Percentiles rank a stretch among this genome's conserved stretches.
Evolutionary conservation across 2,888 invertebrate genomes (phyloP).

Genomic region (Xestobium rufovillosum): DNA sequence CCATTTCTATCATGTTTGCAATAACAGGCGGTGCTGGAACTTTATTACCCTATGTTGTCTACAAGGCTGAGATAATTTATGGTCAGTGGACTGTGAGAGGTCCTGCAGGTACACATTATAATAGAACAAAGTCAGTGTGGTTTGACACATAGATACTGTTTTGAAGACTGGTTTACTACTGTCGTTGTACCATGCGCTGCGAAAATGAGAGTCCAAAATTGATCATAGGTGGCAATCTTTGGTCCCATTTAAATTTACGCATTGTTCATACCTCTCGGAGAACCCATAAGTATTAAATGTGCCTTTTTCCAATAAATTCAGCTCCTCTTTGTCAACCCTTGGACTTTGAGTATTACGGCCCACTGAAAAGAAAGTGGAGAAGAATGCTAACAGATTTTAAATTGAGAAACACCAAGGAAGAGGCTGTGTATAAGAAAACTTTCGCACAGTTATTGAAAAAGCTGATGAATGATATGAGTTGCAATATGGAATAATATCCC

Average conservation of each 20-base stretch:
- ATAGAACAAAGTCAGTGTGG: conserved; percentile 23
- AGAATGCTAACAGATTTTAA: too few relatives aligned
- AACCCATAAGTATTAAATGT: too few relatives aligned
- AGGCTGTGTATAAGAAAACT: too few relatives aligned
- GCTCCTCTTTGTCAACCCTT: too few relatives aligned
- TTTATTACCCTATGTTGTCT: conserved; percentile 26
- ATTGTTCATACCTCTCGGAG: conserved; percentile 24
- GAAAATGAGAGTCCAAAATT: conserved; percentile 21
- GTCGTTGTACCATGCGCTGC: conserved; percentile 21
- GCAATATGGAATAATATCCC: too few relatives aligned
- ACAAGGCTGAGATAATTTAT: conserved; percentile 26
- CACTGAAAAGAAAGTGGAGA: too few relatives aligned
- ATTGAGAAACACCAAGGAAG: too few relatives aligned
- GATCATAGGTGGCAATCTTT: conserved; percentile 30
- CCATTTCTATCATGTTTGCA: conserved; percentile 26
- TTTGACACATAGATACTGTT: conserved; percentile 10
- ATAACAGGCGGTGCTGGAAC: conserved; percentile 23
- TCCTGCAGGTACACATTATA: conserved; percentile 24
- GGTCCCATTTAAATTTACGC: conserved; percentile 14
- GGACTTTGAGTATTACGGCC: too few relatives aligned
- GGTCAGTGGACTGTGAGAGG: conserved; percentile 28
- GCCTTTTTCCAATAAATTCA: too few relatives aligned
- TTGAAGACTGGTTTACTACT: conserved; percentile 15
- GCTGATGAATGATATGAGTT: too few relatives aligned
- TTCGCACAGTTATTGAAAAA: too few relatives aligned